phyloP scores from a whole-genome alignment of 2,113 vertebrate genomes.

The Anas platyrhynchos region DNA sequence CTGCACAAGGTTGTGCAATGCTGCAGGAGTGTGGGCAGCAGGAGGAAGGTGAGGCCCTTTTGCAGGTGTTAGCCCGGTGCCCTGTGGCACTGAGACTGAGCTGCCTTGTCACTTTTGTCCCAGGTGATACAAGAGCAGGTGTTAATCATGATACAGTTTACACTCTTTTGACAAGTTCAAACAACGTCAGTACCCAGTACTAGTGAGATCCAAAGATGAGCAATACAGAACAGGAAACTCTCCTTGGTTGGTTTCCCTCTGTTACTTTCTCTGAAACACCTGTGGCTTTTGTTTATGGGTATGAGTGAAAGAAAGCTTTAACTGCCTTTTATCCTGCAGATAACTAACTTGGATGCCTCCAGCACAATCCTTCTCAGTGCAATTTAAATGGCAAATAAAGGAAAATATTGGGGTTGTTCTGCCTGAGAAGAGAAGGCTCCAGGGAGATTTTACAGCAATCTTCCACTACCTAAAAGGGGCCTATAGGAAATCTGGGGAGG shows the following conservation, averaged over 20 bases:
- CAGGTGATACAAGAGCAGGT: not conserved
- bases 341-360: not conserved
- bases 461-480: too few relatives aligned
- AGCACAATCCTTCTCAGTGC: not conserved
- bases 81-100: not conserved
- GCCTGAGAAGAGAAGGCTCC: too few relatives aligned
- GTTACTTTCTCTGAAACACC: not conserved
- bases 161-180: not conserved
- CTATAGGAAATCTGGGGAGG: too few relatives aligned
- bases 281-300: not conserved
- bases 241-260: not conserved
- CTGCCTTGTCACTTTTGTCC: not conserved
- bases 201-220: not conserved
- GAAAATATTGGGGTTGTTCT: not conserved
- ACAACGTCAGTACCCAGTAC: not conserved
- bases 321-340: not conserved
- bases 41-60: not conserved
- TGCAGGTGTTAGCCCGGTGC: not conserved
- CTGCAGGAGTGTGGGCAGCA: not conserved
- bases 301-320: not conserved
- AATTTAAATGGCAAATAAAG: not conserved
- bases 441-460: too few relatives aligned
- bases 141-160: not conserved
- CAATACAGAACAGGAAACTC: not conserved
- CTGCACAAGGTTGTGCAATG: not conserved